Percentiles rank a stretch among this genome's conserved stretches.
Evolutionary conservation across 2,113 vertebrate genomes (phyloP).

Genomic region (Megaptera novaeangliae): DNA sequence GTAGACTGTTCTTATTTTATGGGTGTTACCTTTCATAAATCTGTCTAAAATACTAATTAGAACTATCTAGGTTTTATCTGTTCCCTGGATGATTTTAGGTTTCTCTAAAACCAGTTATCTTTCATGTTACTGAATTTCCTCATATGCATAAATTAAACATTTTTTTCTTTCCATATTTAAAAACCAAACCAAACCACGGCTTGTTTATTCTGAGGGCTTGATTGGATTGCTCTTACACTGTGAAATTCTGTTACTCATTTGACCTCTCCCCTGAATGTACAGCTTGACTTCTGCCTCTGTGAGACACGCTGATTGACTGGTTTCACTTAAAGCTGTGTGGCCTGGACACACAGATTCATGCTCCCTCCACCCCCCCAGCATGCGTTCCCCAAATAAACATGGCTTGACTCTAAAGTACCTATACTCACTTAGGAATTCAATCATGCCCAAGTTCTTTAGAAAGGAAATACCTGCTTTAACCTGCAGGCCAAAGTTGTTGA

Average conservation of each 20-base stretch:
- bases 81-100: background rate
- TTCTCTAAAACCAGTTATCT: background rate
- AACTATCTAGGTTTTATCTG: background rate
- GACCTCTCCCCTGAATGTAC: background rate
- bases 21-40: background rate
- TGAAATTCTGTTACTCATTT: background rate
- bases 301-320: background rate
- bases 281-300: background rate
- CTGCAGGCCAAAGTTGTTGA: background rate
- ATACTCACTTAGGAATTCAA: background rate
- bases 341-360: background rate
- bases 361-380: background rate
- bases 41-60: background rate
- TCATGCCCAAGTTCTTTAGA: background rate
- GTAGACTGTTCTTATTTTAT: background rate
- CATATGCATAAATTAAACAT: background rate
- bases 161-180: background rate
- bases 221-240: background rate
- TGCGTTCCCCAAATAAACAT: background rate
- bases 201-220: background rate
- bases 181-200: background rate
- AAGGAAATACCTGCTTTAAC: background rate
- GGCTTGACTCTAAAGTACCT: background rate
- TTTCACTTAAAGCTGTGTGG: background rate
- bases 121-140: background rate